Percentiles rank a stretch among this genome's conserved stretches.
Conservation (phyloP, 1,140 invertebrate genomes). For the Reticulitermes speratus region DNA sequence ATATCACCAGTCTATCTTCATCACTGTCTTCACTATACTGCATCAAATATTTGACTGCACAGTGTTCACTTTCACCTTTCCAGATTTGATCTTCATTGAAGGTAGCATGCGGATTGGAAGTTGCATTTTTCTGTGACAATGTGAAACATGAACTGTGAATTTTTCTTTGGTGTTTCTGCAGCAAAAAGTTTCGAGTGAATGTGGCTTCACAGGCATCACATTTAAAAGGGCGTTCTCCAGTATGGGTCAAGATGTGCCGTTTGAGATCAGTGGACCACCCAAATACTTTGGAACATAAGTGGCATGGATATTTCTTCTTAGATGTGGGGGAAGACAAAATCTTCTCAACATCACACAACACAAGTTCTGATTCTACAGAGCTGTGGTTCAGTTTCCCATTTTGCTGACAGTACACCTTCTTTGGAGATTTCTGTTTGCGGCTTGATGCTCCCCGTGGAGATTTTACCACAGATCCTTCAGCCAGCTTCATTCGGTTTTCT, state of each 20-base stretch:
- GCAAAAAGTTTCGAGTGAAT: constrained; percentile 46
- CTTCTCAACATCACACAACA: neutral
- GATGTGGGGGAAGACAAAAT: constrained; percentile 1
- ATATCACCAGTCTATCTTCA: neutral
- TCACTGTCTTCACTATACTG: neutral
- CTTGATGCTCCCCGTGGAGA: constrained; percentile 26
- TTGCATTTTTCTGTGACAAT: neutral
- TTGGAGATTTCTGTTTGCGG: constrained; percentile 36
- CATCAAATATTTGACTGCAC: neutral
- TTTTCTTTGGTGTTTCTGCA: constrained; percentile 44
- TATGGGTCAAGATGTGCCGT: constrained; percentile 41
- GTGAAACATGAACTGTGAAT: constrained; percentile 17
- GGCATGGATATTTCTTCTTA: constrained; percentile 42
- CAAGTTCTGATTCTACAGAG: neutral
- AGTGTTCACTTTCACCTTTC: neutral
- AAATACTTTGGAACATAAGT: constrained; percentile 43
- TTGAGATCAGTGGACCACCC: constrained; percentile 48
- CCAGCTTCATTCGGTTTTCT: neutral
- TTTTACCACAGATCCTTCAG: neutral
- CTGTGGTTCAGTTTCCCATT: neutral
- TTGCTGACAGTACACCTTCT: constrained; percentile 33
- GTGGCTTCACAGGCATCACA: constrained; percentile 39
- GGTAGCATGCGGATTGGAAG: neutral
- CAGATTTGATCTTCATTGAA: neutral
- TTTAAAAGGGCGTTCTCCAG: constrained; percentile 41